Conservation (phyloP, 2,797 vertebrate genomes). For the Pelochelys cantorii region DNA sequence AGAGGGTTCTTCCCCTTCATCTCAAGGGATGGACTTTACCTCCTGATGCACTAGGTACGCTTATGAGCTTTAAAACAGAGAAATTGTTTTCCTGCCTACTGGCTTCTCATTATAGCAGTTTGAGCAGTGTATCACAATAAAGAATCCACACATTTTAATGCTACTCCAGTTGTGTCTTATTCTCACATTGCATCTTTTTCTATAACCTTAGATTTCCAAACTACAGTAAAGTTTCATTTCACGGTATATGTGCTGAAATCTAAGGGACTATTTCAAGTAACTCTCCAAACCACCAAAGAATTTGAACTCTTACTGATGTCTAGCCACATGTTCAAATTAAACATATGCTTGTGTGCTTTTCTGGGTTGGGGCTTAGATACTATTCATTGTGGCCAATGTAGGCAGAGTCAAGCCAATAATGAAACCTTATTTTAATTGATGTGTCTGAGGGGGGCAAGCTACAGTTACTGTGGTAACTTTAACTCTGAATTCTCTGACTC, state of each 20-base stretch:
- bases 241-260: background rate
- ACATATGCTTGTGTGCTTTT: background rate
- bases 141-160: background rate
- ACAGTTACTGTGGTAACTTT: background rate
- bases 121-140: background rate
- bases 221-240: accelerated
- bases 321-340: background rate
- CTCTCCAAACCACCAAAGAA: background rate
- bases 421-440: background rate
- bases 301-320: background rate
- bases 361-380: background rate
- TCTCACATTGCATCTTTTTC: background rate
- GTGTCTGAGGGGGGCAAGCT: accelerated
- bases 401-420: background rate
- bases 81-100: background rate
- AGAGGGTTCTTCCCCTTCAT: background rate
- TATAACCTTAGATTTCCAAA: background rate
- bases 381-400: background rate
- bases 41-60: accelerated
- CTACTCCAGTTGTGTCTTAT: background rate
- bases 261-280: background rate
- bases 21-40: accelerated
- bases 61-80: background rate
- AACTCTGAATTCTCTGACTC: background rate
- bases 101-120: background rate